phyloP scores from a whole-genome alignment of 2,888 invertebrate species.

The Drosophila parthenogenetica region DNA sequence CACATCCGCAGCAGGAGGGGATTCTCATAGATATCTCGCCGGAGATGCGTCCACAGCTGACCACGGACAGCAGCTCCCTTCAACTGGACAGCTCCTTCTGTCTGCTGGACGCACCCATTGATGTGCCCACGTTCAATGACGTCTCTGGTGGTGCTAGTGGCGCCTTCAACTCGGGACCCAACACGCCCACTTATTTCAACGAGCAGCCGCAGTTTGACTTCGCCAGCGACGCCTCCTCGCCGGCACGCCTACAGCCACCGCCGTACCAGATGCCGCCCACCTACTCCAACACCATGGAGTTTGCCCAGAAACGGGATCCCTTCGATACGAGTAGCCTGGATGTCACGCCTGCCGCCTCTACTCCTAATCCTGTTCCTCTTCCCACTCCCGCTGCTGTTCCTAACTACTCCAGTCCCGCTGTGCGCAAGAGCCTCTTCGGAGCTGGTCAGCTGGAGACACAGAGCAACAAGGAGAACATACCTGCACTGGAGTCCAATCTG shows the following conservation, averaged over 20 bases:
- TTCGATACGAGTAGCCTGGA: constrained; percentile 87
- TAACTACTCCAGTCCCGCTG: constrained; percentile 53
- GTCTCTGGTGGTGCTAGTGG: not conserved
- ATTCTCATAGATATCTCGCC: constrained; percentile 91
- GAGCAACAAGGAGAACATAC: constrained; percentile 82
- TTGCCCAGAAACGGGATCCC: constrained; percentile 86
- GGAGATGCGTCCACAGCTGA: constrained; percentile 76
- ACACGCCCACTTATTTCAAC: constrained; percentile 63
- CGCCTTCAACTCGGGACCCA: constrained; percentile 47
- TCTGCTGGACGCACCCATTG: constrained; percentile 90
- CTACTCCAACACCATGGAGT: constrained; percentile 86
- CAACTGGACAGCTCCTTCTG: constrained; percentile 85
- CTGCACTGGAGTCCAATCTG: constrained; percentile 73
- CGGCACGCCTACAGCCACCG: constrained; percentile 84
- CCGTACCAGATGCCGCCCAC: constrained; percentile 87
- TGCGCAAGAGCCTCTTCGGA: constrained; percentile 78
- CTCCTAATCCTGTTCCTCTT: not conserved
- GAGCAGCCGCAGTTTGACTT: constrained; percentile 72
- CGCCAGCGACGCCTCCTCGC: constrained; percentile 56
- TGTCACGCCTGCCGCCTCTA: constrained; percentile 2
- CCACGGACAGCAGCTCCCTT: constrained; percentile 72
- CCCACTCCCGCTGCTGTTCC: constrained; percentile 15
- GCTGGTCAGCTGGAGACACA: constrained; percentile 33
- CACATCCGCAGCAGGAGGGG: constrained; percentile 86
- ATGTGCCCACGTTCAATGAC: constrained; percentile 87